Evolutionary conservation across 64 coral and sea anemone genomes (phyloP).

Genomic region (Montipora capricornis): DNA sequence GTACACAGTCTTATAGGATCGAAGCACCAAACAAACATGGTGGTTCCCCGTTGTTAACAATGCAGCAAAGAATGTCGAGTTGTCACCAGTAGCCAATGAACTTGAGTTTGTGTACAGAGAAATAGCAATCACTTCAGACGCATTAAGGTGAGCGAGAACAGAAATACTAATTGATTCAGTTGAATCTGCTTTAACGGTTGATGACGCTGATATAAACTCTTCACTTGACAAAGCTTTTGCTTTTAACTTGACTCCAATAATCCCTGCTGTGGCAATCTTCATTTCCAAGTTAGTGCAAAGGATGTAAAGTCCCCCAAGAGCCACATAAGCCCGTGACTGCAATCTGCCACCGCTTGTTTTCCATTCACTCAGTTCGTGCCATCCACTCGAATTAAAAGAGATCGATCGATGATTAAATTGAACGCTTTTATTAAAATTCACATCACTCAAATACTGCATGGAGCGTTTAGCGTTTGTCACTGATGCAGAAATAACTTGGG

Average conservation of each 20-base stretch:
- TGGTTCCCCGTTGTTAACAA: neutral
- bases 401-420: neutral
- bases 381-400: neutral
- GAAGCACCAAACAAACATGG: neutral
- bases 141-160: constrained; percentile 24
- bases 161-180: neutral
- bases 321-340: neutral
- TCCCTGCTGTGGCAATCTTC: neutral
- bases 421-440: neutral
- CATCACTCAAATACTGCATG: neutral
- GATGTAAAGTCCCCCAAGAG: constrained; percentile 1
- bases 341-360: neutral
- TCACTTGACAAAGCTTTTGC: neutral
- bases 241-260: constrained; percentile 19
- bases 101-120: neutral
- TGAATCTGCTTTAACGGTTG: neutral
- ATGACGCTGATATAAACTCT: neutral
- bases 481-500: neutral
- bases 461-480: neutral
- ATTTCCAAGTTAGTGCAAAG: neutral
- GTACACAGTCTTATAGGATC: neutral
- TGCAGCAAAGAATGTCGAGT: constrained; percentile 21
- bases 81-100: neutral
- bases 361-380: neutral
- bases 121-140: neutral